Conservation (phyloP, 2,113 vertebrate genomes). For the Promerops cafer region DNA sequence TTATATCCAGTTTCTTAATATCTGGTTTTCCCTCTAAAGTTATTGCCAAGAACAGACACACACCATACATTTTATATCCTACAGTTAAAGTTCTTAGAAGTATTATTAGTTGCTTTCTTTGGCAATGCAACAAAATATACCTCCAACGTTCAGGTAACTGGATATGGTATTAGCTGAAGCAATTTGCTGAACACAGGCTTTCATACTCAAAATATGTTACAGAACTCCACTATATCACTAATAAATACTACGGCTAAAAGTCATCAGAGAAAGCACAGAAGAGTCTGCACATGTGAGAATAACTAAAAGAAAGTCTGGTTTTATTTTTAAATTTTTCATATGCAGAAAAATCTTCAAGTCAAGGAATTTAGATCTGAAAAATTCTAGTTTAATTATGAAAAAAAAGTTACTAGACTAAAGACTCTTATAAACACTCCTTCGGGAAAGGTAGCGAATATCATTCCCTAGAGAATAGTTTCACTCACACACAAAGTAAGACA, state of each 20-base stretch:
- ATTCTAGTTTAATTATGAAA: background rate
- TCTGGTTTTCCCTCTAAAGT: slow-evolving; percentile 32
- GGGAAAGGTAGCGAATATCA: slow-evolving; percentile 5
- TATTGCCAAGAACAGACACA: slow-evolving; percentile 37
- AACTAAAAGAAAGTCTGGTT: background rate
- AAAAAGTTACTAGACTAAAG: background rate
- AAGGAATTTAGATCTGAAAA: background rate
- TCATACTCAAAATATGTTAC: slow-evolving; percentile 48
- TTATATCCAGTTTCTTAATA: slow-evolving; percentile 58
- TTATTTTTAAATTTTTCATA: background rate
- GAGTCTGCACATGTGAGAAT: background rate
- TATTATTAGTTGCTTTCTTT: slow-evolving; percentile 71
- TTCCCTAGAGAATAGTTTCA: background rate
- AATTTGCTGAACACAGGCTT: slow-evolving; percentile 72
- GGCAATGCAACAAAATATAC: slow-evolving; percentile 66
- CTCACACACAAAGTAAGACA: background rate
- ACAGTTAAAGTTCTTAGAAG: slow-evolving; percentile 65
- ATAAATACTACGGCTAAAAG: slow-evolving; percentile 13
- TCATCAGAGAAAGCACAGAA: background rate
- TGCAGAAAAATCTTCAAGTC: background rate
- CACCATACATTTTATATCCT: slow-evolving; percentile 43
- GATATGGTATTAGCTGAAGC: slow-evolving; percentile 61
- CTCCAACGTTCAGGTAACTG: slow-evolving; percentile 72
- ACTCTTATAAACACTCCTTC: background rate
- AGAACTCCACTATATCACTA: slow-evolving; percentile 20